These are phyloP conservation scores for Erythrolamprus reginae DNA, from an alignment of 2,113 vertebrate species.

Conservation along the genomic window DNA sequence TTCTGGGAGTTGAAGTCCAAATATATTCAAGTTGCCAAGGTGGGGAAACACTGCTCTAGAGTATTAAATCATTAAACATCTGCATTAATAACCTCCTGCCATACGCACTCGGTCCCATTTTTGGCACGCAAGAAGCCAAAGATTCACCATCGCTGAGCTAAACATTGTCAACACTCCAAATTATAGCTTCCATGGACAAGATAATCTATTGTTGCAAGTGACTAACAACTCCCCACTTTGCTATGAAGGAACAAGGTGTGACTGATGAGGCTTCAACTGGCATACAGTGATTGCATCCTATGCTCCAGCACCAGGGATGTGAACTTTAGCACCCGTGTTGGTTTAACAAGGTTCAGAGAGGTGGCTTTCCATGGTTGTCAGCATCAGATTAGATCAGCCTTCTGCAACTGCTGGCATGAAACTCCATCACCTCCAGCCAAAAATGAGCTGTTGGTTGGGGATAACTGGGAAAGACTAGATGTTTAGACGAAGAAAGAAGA, in stretches of 20 bases:
- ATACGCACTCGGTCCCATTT: too few species aligned
- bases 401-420: background rate
- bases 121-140: too few species aligned
- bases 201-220: background rate
- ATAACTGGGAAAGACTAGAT: background rate
- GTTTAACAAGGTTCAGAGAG: background rate
- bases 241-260: background rate
- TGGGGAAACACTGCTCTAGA: too few species aligned
- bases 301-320: background rate
- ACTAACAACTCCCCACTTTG: background rate
- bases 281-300: background rate
- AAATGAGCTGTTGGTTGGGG: background rate
- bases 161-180: background rate
- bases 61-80: background rate
- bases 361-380: background rate
- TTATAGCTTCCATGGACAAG: background rate
- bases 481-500: too few species aligned
- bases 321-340: background rate
- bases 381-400: background rate
- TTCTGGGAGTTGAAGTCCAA: too few species aligned
- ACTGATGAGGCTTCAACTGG: background rate
- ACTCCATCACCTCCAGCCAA: background rate
- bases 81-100: constrained; percentile 2
- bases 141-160: too few species aligned
- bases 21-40: too few species aligned